Percentiles rank a stretch among this genome's conserved stretches.
phyloP scores from a whole-genome alignment of 2,113 vertebrate species.

The Ailurus styani region DNA sequence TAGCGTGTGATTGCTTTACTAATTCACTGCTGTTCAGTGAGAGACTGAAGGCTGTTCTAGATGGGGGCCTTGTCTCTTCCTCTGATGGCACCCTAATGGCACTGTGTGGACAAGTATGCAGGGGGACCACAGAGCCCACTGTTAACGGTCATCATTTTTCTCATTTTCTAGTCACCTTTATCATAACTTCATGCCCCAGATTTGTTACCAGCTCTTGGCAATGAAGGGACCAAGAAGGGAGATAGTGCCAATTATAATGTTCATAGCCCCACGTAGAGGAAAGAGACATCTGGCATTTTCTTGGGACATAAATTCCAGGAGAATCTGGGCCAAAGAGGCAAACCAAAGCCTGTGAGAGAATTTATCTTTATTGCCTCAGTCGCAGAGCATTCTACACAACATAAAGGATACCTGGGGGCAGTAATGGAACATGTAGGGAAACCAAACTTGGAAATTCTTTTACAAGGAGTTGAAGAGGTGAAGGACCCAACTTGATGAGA shows the following conservation, averaged over 20 bases:
- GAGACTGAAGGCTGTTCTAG: background rate
- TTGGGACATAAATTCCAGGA: constrained; percentile 23
- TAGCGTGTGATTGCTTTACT: background rate
- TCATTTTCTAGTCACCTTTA: background rate
- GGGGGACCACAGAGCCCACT: background rate
- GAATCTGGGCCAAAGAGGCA: constrained; percentile 15
- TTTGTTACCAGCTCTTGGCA: constrained; percentile 2
- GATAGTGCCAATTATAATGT: background rate
- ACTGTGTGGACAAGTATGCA: background rate
- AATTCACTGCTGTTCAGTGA: background rate
- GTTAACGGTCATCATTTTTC: background rate
- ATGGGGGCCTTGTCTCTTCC: background rate
- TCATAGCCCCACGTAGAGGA: background rate
- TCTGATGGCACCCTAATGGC: background rate
- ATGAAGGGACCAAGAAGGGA: background rate
- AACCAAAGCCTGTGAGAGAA: background rate
- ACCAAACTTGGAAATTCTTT: background rate
- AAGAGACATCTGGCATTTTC: background rate
- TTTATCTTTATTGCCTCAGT: constrained; percentile 54
- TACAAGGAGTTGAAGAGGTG: background rate
- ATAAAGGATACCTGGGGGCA: background rate
- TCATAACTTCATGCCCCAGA: background rate
- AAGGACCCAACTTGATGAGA: background rate
- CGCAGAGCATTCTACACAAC: background rate
- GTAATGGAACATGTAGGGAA: background rate